phyloP scores from a whole-genome alignment of 2,113 vertebrate genomes.

The Crotalus helleri region DNA sequence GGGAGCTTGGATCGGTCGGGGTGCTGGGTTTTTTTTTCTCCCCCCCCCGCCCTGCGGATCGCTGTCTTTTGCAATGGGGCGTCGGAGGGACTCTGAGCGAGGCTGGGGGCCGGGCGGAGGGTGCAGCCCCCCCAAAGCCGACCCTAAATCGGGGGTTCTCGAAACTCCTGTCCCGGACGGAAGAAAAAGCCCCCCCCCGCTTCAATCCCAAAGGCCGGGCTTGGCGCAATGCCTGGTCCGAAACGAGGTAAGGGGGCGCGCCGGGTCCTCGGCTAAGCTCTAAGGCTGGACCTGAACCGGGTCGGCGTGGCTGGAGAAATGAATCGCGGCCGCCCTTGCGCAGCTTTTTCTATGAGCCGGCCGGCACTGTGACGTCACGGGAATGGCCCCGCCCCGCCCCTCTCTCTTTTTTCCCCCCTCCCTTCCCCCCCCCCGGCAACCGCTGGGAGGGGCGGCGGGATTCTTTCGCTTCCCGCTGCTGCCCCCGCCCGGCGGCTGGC shows the following conservation, averaged over 20 bases:
- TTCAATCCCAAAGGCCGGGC: background rate
- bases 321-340: background rate
- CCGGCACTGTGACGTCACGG: constrained; percentile 28
- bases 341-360: constrained; percentile 15
- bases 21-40: fast-evolving
- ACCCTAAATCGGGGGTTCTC: no score
- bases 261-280: background rate
- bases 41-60: no score
- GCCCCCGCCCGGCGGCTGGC: background rate
- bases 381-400: background rate
- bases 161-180: no score
- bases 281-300: fast-evolving
- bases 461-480: background rate
- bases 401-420: background rate
- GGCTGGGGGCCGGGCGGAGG: no score
- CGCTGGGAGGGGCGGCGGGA: background rate
- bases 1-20: no score
- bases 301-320: background rate
- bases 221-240: background rate
- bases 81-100: no score
- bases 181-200: no score
- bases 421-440: background rate
- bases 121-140: no score
- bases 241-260: no score
- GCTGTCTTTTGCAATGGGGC: background rate